These are phyloP conservation scores for Alauda arvensis DNA, from an alignment of 2,797 vertebrate species.

Conservation along the genomic window DNA sequence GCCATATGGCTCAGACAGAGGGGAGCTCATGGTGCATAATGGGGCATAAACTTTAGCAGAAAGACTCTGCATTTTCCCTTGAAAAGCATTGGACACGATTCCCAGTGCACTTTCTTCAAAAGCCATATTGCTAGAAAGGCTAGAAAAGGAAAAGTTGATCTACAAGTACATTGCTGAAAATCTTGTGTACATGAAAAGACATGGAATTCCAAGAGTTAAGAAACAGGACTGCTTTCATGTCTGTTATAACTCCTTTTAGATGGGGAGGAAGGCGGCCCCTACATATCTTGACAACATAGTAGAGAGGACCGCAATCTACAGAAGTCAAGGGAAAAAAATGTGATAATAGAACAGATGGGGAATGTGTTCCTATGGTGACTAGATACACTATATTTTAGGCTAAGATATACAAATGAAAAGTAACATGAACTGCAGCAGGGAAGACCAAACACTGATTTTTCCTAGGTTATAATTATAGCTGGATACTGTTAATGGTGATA, in stretches of 20 bases:
- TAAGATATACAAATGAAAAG: constrained; percentile 50
- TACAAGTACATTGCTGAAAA: background rate
- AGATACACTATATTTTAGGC: constrained; percentile 55
- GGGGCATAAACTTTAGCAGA: background rate
- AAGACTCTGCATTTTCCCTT: background rate
- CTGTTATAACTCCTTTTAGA: constrained; percentile 24
- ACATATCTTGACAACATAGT: constrained; percentile 50
- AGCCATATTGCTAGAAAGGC: background rate
- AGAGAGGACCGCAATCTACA: constrained; percentile 44
- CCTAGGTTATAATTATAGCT: background rate
- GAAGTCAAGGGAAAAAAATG: constrained; percentile 62
- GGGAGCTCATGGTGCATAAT: background rate
- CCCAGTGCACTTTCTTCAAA: background rate
- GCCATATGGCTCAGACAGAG: background rate
- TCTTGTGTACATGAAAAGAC: background rate
- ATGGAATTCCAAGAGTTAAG: constrained; percentile 50
- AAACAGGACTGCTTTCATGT: background rate
- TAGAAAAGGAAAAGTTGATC: background rate
- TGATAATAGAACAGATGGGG: constrained; percentile 54
- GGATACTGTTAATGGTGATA: background rate
- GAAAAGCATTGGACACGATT: rapidly evolving
- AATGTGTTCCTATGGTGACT: constrained; percentile 57
- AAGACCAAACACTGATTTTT: background rate
- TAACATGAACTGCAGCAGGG: background rate
- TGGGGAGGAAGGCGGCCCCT: constrained; percentile 52